phyloP scores from a whole-genome alignment of 2,888 invertebrate species.

The Psylliodes chrysocephalus region DNA sequence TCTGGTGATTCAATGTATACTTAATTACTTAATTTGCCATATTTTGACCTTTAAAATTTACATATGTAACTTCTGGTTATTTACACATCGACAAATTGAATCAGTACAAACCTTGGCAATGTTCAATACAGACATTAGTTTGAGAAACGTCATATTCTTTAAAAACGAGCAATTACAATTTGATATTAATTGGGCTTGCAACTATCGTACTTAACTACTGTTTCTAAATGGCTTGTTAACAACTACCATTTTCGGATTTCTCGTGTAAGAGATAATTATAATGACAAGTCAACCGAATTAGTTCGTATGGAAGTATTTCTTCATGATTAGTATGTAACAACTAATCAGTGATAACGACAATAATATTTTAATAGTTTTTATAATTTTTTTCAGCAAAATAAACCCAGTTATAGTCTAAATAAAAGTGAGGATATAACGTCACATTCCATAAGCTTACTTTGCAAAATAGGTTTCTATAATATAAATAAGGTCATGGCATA shows the following conservation, averaged over 20 bases:
- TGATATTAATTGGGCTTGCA: constrained; percentile 13
- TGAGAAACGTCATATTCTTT: neutral
- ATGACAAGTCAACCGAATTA: constrained; percentile 14
- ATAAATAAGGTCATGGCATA: too few relatives aligned
- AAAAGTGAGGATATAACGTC: too few relatives aligned
- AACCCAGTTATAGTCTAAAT: too few relatives aligned
- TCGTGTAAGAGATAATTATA: constrained; percentile 6
- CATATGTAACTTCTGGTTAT: neutral
- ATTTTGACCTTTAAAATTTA: neutral
- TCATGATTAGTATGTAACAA: neutral
- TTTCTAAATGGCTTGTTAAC: constrained; percentile 15
- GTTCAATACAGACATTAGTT: constrained; percentile 12
- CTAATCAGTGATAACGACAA: too few relatives aligned
- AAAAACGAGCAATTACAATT: constrained; percentile 3
- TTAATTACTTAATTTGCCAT: neutral
- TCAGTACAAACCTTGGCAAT: neutral
- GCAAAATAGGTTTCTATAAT: too few relatives aligned
- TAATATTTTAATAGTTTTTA: too few relatives aligned
- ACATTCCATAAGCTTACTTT: too few relatives aligned
- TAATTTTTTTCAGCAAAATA: too few relatives aligned
- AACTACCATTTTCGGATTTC: constrained; percentile 21
- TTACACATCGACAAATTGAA: neutral
- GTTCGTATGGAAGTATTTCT: neutral
- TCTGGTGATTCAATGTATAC: neutral
- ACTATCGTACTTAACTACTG: constrained; percentile 2